Percentiles rank a stretch among this genome's conserved stretches.
These are phyloP conservation scores for Sphecodes monilicornis DNA, from an alignment of 2,888 invertebrate genomes.

Conservation along the genomic window DNA sequence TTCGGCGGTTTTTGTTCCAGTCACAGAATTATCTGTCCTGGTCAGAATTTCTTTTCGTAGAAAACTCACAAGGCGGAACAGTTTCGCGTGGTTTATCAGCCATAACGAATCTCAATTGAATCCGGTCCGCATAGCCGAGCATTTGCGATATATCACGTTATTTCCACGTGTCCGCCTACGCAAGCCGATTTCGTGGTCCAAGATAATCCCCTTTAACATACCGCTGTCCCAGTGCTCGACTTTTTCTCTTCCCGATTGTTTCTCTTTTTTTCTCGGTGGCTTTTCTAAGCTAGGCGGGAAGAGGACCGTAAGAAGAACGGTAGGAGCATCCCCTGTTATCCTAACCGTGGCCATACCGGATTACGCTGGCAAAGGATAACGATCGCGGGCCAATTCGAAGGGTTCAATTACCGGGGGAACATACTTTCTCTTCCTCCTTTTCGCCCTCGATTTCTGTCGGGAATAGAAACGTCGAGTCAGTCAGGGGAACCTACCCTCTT, in stretches of 20 bases:
- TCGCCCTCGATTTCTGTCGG: neutral
- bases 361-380: constrained; percentile 43
- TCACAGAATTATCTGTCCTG: constrained; percentile 27
- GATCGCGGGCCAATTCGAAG: constrained; percentile 47
- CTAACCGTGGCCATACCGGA: constrained; percentile 10
- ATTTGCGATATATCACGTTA: constrained; percentile 24
- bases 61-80: neutral
- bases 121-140: neutral
- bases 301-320: neutral
- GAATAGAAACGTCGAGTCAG: constrained; percentile 27
- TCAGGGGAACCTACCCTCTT: neutral
- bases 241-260: neutral
- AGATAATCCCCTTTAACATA: constrained; percentile 29
- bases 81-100: constrained; percentile 21
- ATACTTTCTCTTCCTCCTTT: constrained; percentile 7
- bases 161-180: neutral
- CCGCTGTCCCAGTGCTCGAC: neutral
- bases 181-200: neutral
- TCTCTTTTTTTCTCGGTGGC: neutral
- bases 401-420: constrained; percentile 47
- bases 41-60: constrained; percentile 19
- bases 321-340: constrained; percentile 25
- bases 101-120: constrained; percentile 42
- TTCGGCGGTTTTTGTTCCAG: too few species aligned
- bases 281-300: neutral